Base-by-base conservation (phyloP, 1,140 invertebrate genomes). In the Cydia amplana region DNA sequence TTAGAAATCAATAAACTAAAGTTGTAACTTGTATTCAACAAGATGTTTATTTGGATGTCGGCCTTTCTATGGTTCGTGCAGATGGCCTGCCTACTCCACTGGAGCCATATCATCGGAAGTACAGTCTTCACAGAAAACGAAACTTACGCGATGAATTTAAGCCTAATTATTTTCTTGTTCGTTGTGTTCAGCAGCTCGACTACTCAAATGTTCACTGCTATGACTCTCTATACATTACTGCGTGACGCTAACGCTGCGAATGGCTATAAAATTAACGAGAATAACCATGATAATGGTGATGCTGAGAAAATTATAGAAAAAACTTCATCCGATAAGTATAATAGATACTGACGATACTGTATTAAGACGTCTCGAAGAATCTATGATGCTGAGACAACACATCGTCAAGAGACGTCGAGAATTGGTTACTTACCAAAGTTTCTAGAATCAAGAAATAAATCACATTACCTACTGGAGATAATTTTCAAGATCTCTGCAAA, bases 21-120 rank as follows among this genome's bases (percentile, higher is more conserved):
- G 16, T 51, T 18, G n/a, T n/a, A n/a, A 51, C 3, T 2, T 16
- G 0, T n/a, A 18, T n/a, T 12, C 55, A 60, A 23, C 51, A 55
- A 6, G 2, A 60, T 60, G 55, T 18, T 55, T n/a, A 60, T 23
- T 23, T 60, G 55, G 55, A 60, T 60, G 55, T 7, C 16, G 55
- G 9, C 20, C n/a, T 23, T 81, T 6, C 20, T 84, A 16, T 86
- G 84, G 84, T n/a, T 83, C 9, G 43, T 84, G 32, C 81, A 80
- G 16, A 76, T 85, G 23, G 82, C 79, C 12, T 79, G 82, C 40
- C 73, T 86, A 65, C 81, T 80, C 25, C 83, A 86, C 43, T 86
- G 85, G 85, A 86, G 85, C 64, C 85, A 80, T 43, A 65, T 86
- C 6, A 75, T 86, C 67, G 81, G 83, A 55, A 73, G 75, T 16